A percentile compares a stretch with the other conserved stretches of the same genome.
Evolutionary conservation across 2,113 vertebrate genomes (phyloP).

Genomic region (Aptenodytes forsteri): DNA sequence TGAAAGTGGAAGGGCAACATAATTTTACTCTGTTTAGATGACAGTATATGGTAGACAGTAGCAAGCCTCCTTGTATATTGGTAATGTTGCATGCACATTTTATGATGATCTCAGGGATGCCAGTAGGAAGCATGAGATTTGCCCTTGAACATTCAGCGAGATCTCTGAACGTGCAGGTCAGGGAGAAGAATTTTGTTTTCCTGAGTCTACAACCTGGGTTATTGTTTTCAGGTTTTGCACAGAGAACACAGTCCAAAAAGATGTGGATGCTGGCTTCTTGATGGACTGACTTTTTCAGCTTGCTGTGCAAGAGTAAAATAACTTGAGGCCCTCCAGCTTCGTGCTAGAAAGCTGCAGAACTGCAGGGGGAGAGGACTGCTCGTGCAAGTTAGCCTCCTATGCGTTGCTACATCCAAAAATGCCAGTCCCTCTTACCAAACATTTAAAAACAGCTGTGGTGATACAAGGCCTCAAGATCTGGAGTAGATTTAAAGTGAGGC

Average conservation of each 20-base stretch:
- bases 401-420: background rate
- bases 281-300: background rate
- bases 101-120: background rate
- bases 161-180: background rate
- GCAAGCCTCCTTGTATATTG: background rate
- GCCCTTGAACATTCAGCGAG: background rate
- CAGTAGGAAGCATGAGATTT: background rate
- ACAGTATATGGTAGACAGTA: background rate
- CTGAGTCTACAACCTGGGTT: background rate
- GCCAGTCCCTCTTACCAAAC: background rate
- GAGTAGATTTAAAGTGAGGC: background rate
- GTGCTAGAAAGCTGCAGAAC: background rate
- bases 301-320: background rate
- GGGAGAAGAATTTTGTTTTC: background rate
- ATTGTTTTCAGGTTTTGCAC: background rate
- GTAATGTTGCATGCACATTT: background rate
- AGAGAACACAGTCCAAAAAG: background rate
- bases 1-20: background rate
- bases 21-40: background rate
- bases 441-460: background rate
- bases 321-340: background rate
- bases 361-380: fast-evolving
- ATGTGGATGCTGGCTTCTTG: background rate
- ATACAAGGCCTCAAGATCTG: background rate
- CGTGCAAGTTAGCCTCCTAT: background rate